These are phyloP conservation scores for Phrynocephalus vlangalii DNA, from an alignment of 2,797 vertebrate species.

Conservation along the genomic window DNA sequence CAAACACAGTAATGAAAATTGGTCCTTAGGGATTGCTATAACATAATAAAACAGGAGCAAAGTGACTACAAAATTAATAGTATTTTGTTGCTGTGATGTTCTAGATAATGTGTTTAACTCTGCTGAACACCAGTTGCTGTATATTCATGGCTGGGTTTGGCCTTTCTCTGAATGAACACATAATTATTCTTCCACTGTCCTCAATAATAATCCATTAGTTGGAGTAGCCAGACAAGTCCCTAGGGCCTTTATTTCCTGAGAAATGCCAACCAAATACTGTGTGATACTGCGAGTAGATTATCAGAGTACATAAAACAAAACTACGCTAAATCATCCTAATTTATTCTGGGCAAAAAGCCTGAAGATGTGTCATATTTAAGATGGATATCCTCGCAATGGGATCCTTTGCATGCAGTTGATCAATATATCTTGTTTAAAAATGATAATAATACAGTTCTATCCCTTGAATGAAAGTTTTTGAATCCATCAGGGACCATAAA, in stretches of 20 bases:
- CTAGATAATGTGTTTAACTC: constrained; percentile 26
- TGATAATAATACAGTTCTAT: constrained; percentile 25
- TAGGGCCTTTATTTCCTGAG: constrained; percentile 33
- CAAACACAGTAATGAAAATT: background rate
- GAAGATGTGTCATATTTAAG: constrained; percentile 30
- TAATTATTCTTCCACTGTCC: constrained; percentile 44
- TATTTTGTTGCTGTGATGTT: background rate
- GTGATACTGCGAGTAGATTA: constrained; percentile 43
- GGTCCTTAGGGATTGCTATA: background rate
- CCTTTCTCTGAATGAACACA: constrained; percentile 51
- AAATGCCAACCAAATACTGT: constrained; percentile 47
- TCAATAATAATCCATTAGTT: constrained; percentile 56
- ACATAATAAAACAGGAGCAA: constrained; percentile 19
- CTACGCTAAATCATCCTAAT: constrained; percentile 46
- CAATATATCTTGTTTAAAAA: constrained; percentile 30
- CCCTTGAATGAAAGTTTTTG: constrained; percentile 27
- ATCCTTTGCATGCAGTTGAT: constrained; percentile 26
- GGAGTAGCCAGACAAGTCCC: constrained; percentile 41
- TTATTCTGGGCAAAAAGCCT: constrained; percentile 8
- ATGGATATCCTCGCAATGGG: constrained; percentile 23
- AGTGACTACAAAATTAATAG: constrained; percentile 19
- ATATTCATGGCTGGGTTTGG: constrained; percentile 31
- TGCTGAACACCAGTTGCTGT: constrained; percentile 2
- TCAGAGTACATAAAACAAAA: constrained; percentile 32
- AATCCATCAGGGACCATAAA: constrained; percentile 6